Evolutionary conservation across 2,797 vertebrate species (phyloP), one percentile per base, ranked within the genome.

Genomic region (Sciurus carolinensis): DNA sequence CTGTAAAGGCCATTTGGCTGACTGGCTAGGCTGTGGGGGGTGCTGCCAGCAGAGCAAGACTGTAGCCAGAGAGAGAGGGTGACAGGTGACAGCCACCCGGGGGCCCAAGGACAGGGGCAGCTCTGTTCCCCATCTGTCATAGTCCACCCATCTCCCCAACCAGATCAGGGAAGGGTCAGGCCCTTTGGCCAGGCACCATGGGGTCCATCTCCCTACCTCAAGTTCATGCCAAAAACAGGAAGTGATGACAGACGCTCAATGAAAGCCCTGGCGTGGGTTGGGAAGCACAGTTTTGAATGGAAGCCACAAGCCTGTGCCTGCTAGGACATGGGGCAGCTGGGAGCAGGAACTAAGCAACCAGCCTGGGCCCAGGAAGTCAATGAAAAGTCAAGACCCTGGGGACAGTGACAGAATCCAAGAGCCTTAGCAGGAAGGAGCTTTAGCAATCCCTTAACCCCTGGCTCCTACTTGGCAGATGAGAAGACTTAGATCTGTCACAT

Each of bases 81-180:
- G 76, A 87, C 91, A 88, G 86, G 76, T 96, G 96, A 94, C 54
- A 59, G 89, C 15, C 71, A 57, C 89, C 73, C 3, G 10, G 1
- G 57, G 95, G 50, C 26, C 42, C 20, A 2, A 73, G 79, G 72
- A 64, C 14, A 30, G 72, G 30, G 62, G 30, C 52, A n/a, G 89
- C 76, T 77, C 89, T 92, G 86, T 76, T 95, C 11, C 1, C 97
- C 95, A 92, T 96, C 97, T 97, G 97, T 77, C 47, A 52, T 0
- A 7, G n/a, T 95, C 54, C 87, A 66, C 79, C 42, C 71, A 24
- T 52, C 81, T 96, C 47, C 86, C 77, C 64, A 13, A 52, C 30
- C 82, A 71, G 91, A 67, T 44, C 3, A 18, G 8, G 22, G 7
- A 94, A 52, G 77, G 80, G 57, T 28, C 73, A 4, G 62, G 77